phyloP scores from a whole-genome alignment of 2,113 vertebrate species.

The Pangasianodon gigas region DNA sequence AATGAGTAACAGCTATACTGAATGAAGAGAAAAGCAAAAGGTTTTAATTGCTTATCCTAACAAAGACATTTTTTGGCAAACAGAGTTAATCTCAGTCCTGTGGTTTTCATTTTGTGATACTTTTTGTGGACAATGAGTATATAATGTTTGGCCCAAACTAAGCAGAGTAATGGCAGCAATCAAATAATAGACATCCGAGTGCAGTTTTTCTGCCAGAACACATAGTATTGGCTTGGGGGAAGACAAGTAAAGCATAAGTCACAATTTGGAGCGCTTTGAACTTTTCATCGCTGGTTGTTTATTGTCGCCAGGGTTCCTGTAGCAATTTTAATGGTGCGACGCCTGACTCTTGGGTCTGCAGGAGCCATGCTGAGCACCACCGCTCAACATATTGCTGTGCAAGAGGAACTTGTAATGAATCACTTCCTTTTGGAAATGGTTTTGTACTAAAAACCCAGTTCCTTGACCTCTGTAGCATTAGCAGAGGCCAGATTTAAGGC shows the following conservation, averaged over 20 bases:
- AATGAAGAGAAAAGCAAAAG: neutral
- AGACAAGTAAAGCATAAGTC: neutral
- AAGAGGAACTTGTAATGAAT: slow-evolving; percentile 47
- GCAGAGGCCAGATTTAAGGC: slow-evolving; percentile 39
- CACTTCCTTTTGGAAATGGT: slow-evolving; percentile 47
- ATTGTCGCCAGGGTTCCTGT: slow-evolving; percentile 28
- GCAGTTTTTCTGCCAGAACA: neutral
- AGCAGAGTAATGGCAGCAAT: neutral
- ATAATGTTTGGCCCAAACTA: neutral
- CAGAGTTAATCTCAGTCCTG: neutral
- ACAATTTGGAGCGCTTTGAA: slow-evolving; percentile 11
- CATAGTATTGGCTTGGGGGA: neutral
- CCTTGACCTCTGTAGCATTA: slow-evolving; percentile 36
- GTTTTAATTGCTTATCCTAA: neutral
- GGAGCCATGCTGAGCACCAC: slow-evolving; percentile 39
- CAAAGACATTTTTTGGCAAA: neutral
- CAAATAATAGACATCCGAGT: neutral
- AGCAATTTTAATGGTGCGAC: slow-evolving; percentile 36
- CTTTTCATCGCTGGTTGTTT: slow-evolving; percentile 35
- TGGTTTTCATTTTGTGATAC: neutral
- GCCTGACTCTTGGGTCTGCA: slow-evolving; percentile 28
- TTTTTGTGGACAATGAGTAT: neutral
- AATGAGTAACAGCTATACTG: neutral
- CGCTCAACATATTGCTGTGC: slow-evolving; percentile 43
- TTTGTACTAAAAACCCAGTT: slow-evolving; percentile 43